Conservation (phyloP, 35 echinoderm and acorn worm species). For the Holothuria glaberrima region DNA sequence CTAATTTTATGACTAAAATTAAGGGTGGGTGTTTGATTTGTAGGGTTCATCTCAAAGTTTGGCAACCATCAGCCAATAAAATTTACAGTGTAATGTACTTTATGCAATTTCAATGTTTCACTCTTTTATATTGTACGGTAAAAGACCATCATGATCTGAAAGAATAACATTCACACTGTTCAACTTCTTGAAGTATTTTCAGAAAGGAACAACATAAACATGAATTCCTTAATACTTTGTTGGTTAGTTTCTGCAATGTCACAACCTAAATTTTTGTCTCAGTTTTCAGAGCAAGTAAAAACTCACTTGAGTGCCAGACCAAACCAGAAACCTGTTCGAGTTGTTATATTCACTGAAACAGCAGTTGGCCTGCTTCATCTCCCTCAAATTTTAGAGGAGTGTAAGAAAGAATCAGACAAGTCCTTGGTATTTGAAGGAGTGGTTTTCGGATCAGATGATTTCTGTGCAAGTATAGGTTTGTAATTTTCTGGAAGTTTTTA, state of each 20-base stretch:
- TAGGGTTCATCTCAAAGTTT: too few relatives aligned
- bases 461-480: conserved; percentile 95
- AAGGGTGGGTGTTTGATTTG: too few relatives aligned
- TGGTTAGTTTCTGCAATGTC: background rate
- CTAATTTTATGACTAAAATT: too few relatives aligned
- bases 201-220: too few relatives aligned
- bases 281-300: conserved; percentile 75
- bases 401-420: conserved; percentile 53
- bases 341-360: conserved; percentile 84
- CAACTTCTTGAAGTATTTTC: too few relatives aligned
- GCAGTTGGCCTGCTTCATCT: conserved; percentile 78
- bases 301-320: conserved; percentile 30
- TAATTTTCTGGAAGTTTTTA: background rate
- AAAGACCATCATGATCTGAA: too few relatives aligned
- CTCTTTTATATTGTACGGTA: too few relatives aligned
- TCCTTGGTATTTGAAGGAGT: conserved; percentile 83
- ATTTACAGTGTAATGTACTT: too few relatives aligned
- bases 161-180: too few relatives aligned
- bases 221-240: too few relatives aligned
- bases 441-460: conserved; percentile 95
- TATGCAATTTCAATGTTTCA: too few relatives aligned
- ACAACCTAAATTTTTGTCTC: background rate
- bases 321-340: conserved; percentile 4
- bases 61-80: too few relatives aligned
- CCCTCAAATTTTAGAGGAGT: conserved; percentile 74